Evolutionary conservation across 2,888 invertebrate genomes (phyloP), one percentile per base, ranked within the genome.

Genomic region (Plagiodera versicolora): DNA sequence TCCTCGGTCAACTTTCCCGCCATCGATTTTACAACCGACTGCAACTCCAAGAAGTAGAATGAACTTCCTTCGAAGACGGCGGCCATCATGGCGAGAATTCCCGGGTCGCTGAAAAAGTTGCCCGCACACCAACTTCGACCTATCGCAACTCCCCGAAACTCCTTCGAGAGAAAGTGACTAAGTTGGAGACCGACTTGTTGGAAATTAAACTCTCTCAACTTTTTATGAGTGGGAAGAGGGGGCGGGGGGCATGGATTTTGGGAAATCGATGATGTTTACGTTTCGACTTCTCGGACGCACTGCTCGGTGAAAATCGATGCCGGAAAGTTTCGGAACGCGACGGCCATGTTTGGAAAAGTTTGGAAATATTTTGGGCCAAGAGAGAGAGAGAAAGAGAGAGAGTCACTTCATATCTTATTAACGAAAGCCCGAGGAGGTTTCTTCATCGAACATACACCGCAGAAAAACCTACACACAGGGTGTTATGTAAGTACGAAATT

Each of bases 121-220:
- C 19, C 52, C 53, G 47, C 52, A 28, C 45, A 20, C 56, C 70
- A 76, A 74, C 73, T 77, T 77, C 76, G 79, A 80, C 80, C 79
- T 80, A 79, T 78, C 79, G 73, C 75, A 79, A 72, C 78, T 56
- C 75, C 64, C 63, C 66, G 70, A 75, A 77, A 78, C 77, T 78
- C 79, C 78, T 79, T 79, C 75, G 74, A 75, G 80, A 80, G 79
- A 80, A 79, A 79, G 79, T 79, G 77, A 66, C 78, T 74, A 75
- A 77, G 76, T 77, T 77, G 74, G 73, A 52, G 56, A 50, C 45
- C 54, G 44, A 73, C 75, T 73, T 78, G 77, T 79, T 79, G 72
- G 76, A 66, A 66, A 66, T 66, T 66, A 66, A 66, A 64, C 64
- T 39, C 39, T 39, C 39, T 62, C 77, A 79, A 79, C 77, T 79